Conservation (phyloP, 2,888 invertebrate species). For the Antitype chi region DNA sequence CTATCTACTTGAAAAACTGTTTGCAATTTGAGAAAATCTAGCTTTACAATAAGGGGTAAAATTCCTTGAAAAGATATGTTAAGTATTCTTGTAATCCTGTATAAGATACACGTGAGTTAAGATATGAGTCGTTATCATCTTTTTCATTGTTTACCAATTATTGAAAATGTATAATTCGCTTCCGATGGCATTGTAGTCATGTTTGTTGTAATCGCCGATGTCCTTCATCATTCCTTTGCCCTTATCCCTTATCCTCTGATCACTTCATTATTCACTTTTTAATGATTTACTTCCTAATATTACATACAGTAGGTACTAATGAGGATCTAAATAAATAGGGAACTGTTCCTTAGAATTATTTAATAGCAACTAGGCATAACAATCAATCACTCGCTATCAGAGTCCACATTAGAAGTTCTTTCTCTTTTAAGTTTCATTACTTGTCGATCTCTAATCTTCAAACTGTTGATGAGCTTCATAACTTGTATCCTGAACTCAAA, state of each 20-base stretch:
- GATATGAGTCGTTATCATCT: slow-evolving; percentile 10
- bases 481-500: slow-evolving; percentile 81
- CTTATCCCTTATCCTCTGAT: neutral
- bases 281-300: neutral
- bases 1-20: neutral
- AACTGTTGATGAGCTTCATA: slow-evolving; percentile 76
- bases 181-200: neutral
- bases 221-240: neutral
- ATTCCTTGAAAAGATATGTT: slow-evolving; percentile 10
- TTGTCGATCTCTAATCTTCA: slow-evolving; percentile 71
- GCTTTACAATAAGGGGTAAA: neutral
- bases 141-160: slow-evolving; percentile 26
- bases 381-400: slow-evolving; percentile 56
- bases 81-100: slow-evolving; percentile 19
- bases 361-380: slow-evolving; percentile 36
- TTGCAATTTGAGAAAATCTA: slow-evolving; percentile 4
- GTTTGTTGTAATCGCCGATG: neutral
- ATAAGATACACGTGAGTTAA: slow-evolving; percentile 24
- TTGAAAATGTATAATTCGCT: slow-evolving; percentile 1
- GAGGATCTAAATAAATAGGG: neutral
- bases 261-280: neutral
- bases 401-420: slow-evolving; percentile 56
- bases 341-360: slow-evolving; percentile 42
- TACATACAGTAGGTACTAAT: neutral
- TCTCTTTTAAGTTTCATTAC: slow-evolving; percentile 58